These are phyloP conservation scores for Heliconius hortense DNA, from an alignment of 2,888 invertebrate species.

Conservation along the genomic window DNA sequence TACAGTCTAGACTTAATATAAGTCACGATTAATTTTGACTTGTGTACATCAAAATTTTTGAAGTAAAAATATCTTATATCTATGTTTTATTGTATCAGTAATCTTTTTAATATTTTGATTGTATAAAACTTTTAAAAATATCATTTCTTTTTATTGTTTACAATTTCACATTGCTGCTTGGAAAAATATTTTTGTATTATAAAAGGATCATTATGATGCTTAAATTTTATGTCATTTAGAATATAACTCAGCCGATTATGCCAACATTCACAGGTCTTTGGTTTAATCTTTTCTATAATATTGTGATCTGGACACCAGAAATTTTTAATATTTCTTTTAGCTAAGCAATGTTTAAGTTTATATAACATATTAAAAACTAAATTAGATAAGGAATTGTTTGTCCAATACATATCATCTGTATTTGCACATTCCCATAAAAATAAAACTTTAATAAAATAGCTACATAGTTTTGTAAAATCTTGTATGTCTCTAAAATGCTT, in stretches of 20 bases:
- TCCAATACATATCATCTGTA: constrained; percentile 55
- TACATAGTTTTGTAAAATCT: constrained; percentile 60
- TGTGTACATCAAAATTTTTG: no score
- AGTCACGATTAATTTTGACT: no score
- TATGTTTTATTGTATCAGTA: background rate
- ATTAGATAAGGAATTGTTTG: constrained; percentile 52
- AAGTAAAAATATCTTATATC: background rate
- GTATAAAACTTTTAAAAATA: background rate
- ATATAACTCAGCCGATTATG: constrained; percentile 54
- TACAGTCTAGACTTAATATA: no score
- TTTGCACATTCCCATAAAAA: constrained; percentile 60
- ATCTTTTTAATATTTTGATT: background rate
- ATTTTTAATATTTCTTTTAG: constrained; percentile 51
- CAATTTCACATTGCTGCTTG: background rate
- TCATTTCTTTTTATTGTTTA: background rate
- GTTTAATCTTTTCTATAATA: constrained; percentile 57
- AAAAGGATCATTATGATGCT: constrained; percentile 38
- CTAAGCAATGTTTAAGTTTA: constrained; percentile 54
- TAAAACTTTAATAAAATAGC: constrained; percentile 65
- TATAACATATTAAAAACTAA: constrained; percentile 60
- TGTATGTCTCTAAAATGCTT: constrained; percentile 62
- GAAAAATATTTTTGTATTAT: constrained; percentile 35
- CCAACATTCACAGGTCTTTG: constrained; percentile 58
- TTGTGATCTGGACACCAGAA: constrained; percentile 63
- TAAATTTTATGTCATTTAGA: constrained; percentile 52